These are phyloP conservation scores for Zapus hudsonius DNA, from an alignment of 2,113 vertebrate species.

Conservation along the genomic window DNA sequence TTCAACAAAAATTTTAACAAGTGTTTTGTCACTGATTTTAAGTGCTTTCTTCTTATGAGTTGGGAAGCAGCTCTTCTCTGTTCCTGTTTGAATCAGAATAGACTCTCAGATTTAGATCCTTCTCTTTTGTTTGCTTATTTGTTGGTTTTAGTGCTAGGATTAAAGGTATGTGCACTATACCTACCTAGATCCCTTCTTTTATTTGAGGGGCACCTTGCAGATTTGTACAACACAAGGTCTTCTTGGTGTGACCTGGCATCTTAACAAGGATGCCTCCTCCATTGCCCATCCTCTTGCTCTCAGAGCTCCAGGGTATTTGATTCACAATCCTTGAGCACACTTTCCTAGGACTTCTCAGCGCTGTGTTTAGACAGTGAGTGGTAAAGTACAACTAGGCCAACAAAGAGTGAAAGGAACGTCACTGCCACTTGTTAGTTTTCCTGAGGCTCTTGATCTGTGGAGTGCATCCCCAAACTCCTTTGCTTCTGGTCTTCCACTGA, in stretches of 20 bases:
- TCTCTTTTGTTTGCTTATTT: neutral
- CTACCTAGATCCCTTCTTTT: too few relatives aligned
- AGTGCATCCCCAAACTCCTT: neutral
- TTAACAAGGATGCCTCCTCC: neutral
- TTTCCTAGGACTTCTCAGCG: neutral
- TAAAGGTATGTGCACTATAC: too few relatives aligned
- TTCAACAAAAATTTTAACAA: too few relatives aligned
- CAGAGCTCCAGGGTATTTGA: neutral
- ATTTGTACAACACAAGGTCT: too few relatives aligned
- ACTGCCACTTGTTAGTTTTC: neutral
- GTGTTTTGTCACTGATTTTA: neutral
- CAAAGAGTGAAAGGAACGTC: neutral
- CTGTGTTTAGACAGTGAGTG: neutral
- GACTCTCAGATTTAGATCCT: neutral
- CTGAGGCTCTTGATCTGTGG: neutral
- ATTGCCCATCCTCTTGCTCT: neutral
- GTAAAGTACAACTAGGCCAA: neutral
- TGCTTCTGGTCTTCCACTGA: neutral
- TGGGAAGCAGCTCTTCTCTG: neutral
- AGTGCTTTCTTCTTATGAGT: slow-evolving; percentile 6
- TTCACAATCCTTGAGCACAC: neutral
- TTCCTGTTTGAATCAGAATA: slow-evolving; percentile 29
- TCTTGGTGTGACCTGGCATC: neutral
- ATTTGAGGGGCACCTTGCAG: too few relatives aligned
- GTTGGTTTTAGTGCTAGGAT: too few relatives aligned